Conservation (phyloP, 1,140 invertebrate species). For the Calosoma granatense region DNA sequence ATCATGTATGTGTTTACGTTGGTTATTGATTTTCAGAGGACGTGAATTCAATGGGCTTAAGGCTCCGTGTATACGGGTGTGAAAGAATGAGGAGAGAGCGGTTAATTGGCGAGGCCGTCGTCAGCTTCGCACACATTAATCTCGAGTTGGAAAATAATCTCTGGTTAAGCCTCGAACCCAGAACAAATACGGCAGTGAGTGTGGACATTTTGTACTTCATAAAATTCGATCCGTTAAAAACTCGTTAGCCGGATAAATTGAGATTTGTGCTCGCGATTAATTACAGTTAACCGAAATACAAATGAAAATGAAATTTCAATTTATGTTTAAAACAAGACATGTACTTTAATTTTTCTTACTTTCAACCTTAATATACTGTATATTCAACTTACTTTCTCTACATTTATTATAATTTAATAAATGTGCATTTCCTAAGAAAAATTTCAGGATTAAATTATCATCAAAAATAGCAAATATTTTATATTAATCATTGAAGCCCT, state of each 20-base stretch:
- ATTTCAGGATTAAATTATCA: no score
- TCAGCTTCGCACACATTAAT: constrained; percentile 80
- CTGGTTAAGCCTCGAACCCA: constrained; percentile 76
- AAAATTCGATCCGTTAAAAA: neutral
- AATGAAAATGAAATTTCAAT: no score
- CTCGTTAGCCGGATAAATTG: neutral
- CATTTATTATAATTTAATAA: no score
- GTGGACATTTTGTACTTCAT: neutral
- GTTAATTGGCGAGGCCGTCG: constrained; percentile 80
- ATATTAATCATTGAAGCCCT: no score
- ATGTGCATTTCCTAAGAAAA: no score
- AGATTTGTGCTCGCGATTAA: no score
- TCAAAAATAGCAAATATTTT: no score
- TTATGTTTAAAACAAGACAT: no score
- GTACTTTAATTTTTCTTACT: no score
- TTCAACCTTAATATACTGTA: no score
- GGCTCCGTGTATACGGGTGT: constrained; percentile 83
- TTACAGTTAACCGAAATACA: no score
- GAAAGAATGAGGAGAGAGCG: constrained; percentile 82
- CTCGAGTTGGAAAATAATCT: constrained; percentile 80
- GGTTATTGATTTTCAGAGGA: constrained; percentile 62
- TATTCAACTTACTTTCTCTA: neutral
- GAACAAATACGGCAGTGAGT: constrained; percentile 69
- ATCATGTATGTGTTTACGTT: neutral
- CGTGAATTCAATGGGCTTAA: constrained; percentile 79